Conservation (phyloP, 2,888 invertebrate species). For the Octodonta nipae region DNA sequence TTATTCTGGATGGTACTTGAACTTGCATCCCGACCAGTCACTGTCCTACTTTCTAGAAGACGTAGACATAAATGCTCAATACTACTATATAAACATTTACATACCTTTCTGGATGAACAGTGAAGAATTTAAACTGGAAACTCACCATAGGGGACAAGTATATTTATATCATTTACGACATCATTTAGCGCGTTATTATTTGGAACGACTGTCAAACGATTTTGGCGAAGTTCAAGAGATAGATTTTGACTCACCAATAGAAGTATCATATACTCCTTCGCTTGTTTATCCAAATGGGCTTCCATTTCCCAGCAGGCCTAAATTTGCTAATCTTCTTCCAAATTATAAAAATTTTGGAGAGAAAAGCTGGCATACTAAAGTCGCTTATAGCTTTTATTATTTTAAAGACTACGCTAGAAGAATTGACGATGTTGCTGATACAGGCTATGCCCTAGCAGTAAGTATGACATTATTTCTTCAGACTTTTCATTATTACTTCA, state of each 20-base stretch:
- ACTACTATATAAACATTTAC: constrained; percentile 47
- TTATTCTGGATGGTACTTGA: constrained; percentile 44
- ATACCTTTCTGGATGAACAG: constrained; percentile 53
- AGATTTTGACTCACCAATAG: constrained; percentile 39
- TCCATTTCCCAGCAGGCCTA: constrained; percentile 49
- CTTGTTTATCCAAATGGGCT: constrained; percentile 51
- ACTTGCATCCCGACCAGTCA: constrained; percentile 41
- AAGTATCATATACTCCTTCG: constrained; percentile 50
- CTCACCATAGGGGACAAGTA: constrained; percentile 50
- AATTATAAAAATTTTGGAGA: constrained; percentile 30
- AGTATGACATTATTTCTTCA: constrained; percentile 12
- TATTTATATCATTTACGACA: constrained; percentile 56
- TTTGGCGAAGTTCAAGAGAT: constrained; percentile 51
- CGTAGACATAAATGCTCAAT: constrained; percentile 50
- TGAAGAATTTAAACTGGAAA: constrained; percentile 32
- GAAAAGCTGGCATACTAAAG: constrained; percentile 31
- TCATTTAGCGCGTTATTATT: constrained; percentile 55
- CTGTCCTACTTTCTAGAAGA: constrained; percentile 63
- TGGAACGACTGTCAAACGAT: constrained; percentile 60
- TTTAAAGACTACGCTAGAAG: constrained; percentile 39
- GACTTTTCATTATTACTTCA: constrained; percentile 1
- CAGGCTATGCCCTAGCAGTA: constrained; percentile 36
- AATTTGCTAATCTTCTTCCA: constrained; percentile 40
- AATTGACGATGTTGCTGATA: constrained; percentile 44
- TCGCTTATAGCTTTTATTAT: constrained; percentile 38